Evolutionary conservation across 2,113 vertebrate species (phyloP), one percentile per base, ranked within the genome.

Genomic region (Colaptes auratus): DNA sequence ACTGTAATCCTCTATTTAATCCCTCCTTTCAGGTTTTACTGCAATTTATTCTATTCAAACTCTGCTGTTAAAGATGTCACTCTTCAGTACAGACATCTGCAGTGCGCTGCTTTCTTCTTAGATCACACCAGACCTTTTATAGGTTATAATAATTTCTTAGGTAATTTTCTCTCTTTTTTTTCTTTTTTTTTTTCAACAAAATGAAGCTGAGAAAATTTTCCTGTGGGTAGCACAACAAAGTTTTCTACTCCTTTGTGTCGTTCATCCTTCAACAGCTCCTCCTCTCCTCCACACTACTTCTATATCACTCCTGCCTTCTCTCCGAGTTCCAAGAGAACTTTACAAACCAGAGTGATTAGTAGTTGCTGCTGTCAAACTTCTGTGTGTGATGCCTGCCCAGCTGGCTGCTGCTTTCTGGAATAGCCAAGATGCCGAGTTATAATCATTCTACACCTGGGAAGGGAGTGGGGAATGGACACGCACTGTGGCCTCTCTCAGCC

Each of bases 1-100:
- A 86, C 64, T 72, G 52, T 96, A 96, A 93, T 96, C 95, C 94
- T 93, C 73, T 65, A 69, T 78, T 95, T 96, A 96, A 96, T 96
- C 89, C 91, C 48, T 77, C 53, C 28, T 93, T 96, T 93, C 77
- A 93, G 61, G 30, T 92, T 95, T 94, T 92, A 81, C 92, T 90
- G 61, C 59, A 70, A 89, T 88, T 90, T 94, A 92, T 90, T 97
- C 91, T 92, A 88, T 91, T 95, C 82, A 92, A 90, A 79, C 6
- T 83, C 81, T 86, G 80, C 76, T 90, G 27, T 64, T 88, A n/a
- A 95, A 92, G 88, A 82, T 36, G 27, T 79, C 91, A 19, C 63
- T 79, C 31, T 78, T 69, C 61, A 90, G 58, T 33, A 60, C 30
- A 8, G 46, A 58, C 10, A 42, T 73, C 72, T 78, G n/a, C 59